Evolutionary conservation across 2,797 vertebrate genomes (phyloP), one percentile per base, ranked within the genome.

Genomic region (Monodelphis domestica): DNA sequence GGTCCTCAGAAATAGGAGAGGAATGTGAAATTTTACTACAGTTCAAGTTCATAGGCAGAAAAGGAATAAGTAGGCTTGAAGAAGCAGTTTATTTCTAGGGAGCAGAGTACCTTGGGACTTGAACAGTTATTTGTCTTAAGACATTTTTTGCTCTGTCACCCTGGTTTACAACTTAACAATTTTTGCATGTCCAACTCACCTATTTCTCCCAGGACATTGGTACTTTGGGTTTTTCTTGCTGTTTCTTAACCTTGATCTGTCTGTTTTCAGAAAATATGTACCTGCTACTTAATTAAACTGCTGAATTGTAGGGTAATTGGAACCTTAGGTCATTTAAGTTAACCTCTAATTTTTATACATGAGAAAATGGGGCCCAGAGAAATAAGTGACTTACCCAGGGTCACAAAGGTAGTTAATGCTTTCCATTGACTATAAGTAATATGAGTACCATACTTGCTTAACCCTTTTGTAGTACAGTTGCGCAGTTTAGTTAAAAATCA

Each of bases 251-350:
- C 33, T 56, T 94, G 70, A 53, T 29, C 53, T 88, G 88, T 95
- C 89, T 90, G 50, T 91, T 93, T 94, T 96, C 93, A 87, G 87
- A 88, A 57, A 94, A 28, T 92, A 29, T 90, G 11, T 92, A 33
- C 14, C 53, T 92, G 17, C 21, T 63, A 15, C 14, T 33, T 14
- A 24, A 63, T n/a, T 63, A 63, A 63, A 63, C 30, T 59, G 57
- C 12, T 63, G 59, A 63, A n/a, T 9, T 63, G n/a, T 78, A 45
- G 70, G 38, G 70, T 24, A 78, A 78, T 78, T 70, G n/a, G 17
- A 45, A 78, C 7, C 17, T 45, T 78, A 38, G 63, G 7, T 45
- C n/a, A 78, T 78, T 78, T 45, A 78, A 38, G 21, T 45, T 7
- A 45, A 45, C 38, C 63, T 45, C 70, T 45, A 9, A 84, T 50